Percentiles rank a stretch among this genome's conserved stretches.
Conservation (phyloP, 2,797 vertebrate genomes). For the Eulemur coronatus region DNA sequence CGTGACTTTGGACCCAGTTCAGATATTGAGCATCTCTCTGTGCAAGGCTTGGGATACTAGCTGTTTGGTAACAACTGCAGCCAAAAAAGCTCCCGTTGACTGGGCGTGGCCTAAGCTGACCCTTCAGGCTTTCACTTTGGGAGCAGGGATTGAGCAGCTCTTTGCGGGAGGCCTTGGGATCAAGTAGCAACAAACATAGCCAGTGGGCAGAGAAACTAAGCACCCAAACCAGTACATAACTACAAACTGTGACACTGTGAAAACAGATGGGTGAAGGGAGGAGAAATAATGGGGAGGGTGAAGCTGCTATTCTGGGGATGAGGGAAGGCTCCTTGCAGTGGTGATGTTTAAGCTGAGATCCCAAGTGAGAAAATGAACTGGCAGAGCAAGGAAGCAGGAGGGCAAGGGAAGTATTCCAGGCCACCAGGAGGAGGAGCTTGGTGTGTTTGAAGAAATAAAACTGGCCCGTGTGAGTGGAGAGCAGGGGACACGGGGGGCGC, state of each 20-base stretch:
- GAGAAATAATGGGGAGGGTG: no score
- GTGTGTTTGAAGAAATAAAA: background rate
- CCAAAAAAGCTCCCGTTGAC: background rate
- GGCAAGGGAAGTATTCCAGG: background rate
- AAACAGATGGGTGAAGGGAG: background rate
- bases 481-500: background rate
- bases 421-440: background rate
- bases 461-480: background rate
- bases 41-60: background rate
- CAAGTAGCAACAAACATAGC: background rate
- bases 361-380: background rate
- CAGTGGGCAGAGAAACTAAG: background rate
- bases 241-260: rapidly evolving
- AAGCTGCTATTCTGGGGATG: rapidly evolving
- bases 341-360: background rate
- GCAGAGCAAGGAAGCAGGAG: background rate
- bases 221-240: background rate
- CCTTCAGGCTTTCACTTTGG: no score
- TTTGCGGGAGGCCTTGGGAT: background rate
- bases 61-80: background rate
- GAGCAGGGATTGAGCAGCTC: background rate
- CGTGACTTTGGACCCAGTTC: background rate
- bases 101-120: background rate
- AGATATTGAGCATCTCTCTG: background rate
- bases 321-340: background rate